A percentile compares a stretch with the other conserved stretches of the same genome.
These are phyloP conservation scores for Panonychus citri DNA, from an alignment of 1,140 invertebrate genomes.

Conservation along the genomic window DNA sequence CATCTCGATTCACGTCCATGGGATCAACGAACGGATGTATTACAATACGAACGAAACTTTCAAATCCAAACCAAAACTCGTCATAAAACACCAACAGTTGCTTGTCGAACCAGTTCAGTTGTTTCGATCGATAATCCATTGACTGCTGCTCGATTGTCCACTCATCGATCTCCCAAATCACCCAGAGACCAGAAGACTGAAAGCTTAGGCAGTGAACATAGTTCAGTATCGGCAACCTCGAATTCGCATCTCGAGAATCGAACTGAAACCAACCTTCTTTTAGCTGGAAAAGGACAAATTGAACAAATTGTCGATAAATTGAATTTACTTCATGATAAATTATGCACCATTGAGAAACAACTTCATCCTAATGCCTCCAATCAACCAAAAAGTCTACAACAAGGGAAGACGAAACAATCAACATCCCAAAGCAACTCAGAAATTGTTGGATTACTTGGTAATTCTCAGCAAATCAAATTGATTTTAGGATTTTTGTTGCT, in stretches of 20 bases:
- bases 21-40: slow-evolving; percentile 36
- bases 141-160: background rate
- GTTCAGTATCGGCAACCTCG: background rate
- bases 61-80: slow-evolving; percentile 43
- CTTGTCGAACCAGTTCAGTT: background rate
- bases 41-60: slow-evolving; percentile 51
- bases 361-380: background rate
- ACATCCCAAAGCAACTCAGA: background rate
- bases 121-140: background rate
- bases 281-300: no score
- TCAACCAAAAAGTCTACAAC: background rate
- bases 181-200: background rate
- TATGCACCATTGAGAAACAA: background rate
- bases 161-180: no score
- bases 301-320: no score
- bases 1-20: slow-evolving; percentile 24
- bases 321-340: background rate
- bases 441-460: background rate
- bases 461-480: background rate
- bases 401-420: background rate
- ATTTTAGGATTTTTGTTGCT: background rate
- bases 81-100: slow-evolving; percentile 35
- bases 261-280: no score
- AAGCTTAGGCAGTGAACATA: background rate
- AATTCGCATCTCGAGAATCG: background rate